Base-by-base conservation (phyloP, 2,888 invertebrate genomes). In the Himalopsyche tibetana region DNA sequence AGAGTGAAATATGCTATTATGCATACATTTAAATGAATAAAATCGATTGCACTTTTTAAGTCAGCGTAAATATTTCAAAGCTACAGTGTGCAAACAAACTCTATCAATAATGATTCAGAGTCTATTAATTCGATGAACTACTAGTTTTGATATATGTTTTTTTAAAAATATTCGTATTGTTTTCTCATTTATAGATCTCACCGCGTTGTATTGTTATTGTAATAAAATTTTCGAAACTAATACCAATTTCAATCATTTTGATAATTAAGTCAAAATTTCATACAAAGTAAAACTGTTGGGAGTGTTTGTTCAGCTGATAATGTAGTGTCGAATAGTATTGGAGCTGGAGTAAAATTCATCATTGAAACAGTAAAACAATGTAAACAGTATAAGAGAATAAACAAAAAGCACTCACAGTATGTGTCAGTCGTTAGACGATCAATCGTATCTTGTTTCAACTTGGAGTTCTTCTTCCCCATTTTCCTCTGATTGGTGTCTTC, bases 381-480 rank as follows among this genome's bases (percentile, higher is more conserved):
- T 15, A 74, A 74, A 74, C 74, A 74, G 3, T 36, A 74, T 15
- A 45, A 19, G 80, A 45, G 45, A 45, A n/a, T 80, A 84, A 80
- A 80, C 42, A 82, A 42, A 63, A 81, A 36, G 42, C n/a, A 86
- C 86, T 86, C 42, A 98, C 98, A 98, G 93, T 98, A 98, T 89
- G 98, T 98, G 90, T 97, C 97, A 89, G 96, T 96, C 89, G 97
- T 98, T 89, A 98, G 95, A 90, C 97, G 95, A 92, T 98, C 97
- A 91, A 98, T 97, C 90, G 98, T 98, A 92, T 98, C 98, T 92
- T 97, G 97, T 95, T 98, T 98, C 92, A 98, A 95, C 94, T 98
- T 98, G 86, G 98, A 98, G 91, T 98, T 98, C 93, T 97, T 97
- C 95, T 98, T 98, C 91, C 98, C 98, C 98, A 98, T 98, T 90